Evolutionary conservation across 2,888 invertebrate genomes (phyloP).

Genomic region (Microctonus brassicae): DNA sequence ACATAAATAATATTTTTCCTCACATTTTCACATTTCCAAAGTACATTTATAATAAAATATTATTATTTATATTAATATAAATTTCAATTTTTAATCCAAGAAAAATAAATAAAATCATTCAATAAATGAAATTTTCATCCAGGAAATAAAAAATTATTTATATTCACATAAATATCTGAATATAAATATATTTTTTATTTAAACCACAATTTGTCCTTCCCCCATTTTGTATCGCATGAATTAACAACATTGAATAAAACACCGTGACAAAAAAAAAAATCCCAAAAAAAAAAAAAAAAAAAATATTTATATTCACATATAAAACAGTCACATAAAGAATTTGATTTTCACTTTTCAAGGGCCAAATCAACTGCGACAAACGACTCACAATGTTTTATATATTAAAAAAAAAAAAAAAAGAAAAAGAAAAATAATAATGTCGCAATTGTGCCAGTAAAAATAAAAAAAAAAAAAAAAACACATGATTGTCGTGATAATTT

Average conservation of each 20-base stretch:
- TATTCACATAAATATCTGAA: neutral
- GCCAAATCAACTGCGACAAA: slow-evolving; percentile 44
- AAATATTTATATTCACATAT: neutral
- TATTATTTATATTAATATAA: too few relatives aligned
- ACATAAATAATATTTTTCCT: too few relatives aligned
- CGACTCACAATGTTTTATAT: too few relatives aligned
- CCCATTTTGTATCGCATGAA: slow-evolving; percentile 17
- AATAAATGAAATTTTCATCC: neutral
- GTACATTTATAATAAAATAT: too few relatives aligned
- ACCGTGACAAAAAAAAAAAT: neutral
- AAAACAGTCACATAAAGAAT: slow-evolving; percentile 3
- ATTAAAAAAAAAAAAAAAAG: slow-evolving; percentile 27
- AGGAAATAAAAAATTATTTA: too few relatives aligned
- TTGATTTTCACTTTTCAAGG: slow-evolving; percentile 56
- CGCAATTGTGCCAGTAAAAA: too few relatives aligned
- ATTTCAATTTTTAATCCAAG: too few relatives aligned
- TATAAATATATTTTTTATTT: neutral
- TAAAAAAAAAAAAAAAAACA: too few relatives aligned
- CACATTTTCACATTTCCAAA: too few relatives aligned
- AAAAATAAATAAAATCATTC: neutral
- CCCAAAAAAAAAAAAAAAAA: neutral
- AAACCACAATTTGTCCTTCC: slow-evolving; percentile 23
- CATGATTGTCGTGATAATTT: too few relatives aligned
- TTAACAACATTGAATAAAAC: slow-evolving; percentile 30
- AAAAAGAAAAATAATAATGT: too few relatives aligned